These are phyloP conservation scores for Entelurus aequoreus DNA, from an alignment of 2,113 vertebrate genomes.

Conservation along the genomic window DNA sequence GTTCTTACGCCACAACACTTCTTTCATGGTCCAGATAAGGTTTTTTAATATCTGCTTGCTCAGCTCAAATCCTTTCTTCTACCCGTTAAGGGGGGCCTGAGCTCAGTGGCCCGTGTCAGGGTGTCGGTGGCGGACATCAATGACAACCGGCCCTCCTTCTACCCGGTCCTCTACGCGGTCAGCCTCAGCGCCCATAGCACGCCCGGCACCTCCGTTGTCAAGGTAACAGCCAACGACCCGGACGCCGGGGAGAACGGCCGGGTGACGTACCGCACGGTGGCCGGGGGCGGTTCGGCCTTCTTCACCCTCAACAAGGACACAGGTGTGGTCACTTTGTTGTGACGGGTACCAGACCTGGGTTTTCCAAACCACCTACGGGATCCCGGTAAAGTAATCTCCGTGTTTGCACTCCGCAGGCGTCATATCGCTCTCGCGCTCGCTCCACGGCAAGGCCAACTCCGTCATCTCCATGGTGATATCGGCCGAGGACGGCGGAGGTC, in stretches of 20 bases:
- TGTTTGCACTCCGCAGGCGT: slow-evolving; percentile 68
- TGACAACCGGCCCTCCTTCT: slow-evolving; percentile 89
- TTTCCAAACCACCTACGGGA: too few species aligned
- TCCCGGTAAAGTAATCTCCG: too few species aligned
- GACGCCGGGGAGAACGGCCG: slow-evolving; percentile 84
- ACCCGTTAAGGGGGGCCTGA: slow-evolving; percentile 81
- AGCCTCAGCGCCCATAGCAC: slow-evolving; percentile 89
- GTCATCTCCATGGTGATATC: slow-evolving; percentile 87
- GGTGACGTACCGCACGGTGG: slow-evolving; percentile 80
- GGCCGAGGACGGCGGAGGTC: slow-evolving; percentile 84
- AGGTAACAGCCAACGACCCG: slow-evolving; percentile 86
- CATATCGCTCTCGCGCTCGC: slow-evolving; percentile 84
- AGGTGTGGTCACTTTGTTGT: slow-evolving; percentile 61
- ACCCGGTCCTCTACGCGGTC: slow-evolving; percentile 85
- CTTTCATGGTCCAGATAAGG: background rate
- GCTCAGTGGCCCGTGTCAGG: slow-evolving; percentile 80
- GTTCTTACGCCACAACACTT: slow-evolving; percentile 4
- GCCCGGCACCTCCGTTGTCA: slow-evolving; percentile 86
- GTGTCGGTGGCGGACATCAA: slow-evolving; percentile 88
- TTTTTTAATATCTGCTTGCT: background rate
- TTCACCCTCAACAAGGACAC: slow-evolving; percentile 92
- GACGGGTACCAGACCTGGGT: too few species aligned
- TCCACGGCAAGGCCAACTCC: slow-evolving; percentile 84
- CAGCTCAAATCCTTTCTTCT: background rate
- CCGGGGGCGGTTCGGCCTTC: slow-evolving; percentile 79